Evolutionary conservation across 2,888 invertebrate genomes (phyloP).

Genomic region (Temnothorax unifasciatus): DNA sequence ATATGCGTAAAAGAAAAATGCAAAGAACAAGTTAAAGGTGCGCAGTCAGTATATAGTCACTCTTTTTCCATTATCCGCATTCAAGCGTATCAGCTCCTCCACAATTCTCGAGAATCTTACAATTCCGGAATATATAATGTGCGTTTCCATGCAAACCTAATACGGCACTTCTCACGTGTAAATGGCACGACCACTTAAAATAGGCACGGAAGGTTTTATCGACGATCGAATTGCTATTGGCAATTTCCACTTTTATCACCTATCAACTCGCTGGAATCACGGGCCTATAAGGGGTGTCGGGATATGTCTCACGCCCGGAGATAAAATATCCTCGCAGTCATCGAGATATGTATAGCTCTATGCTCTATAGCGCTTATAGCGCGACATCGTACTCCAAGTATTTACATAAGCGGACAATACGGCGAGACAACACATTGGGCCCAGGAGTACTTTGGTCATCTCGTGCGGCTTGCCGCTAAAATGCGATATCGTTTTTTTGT

Average conservation of each 20-base stretch:
- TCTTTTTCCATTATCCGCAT: not conserved
- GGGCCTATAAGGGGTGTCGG: conserved; percentile 48
- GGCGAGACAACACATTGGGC: not conserved
- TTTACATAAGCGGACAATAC: conserved; percentile 27
- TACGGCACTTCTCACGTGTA: not conserved
- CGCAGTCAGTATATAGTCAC: not conserved
- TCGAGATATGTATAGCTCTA: conserved; percentile 18
- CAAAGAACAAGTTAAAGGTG: not conserved
- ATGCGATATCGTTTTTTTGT: conserved; percentile 19
- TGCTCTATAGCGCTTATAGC: conserved; percentile 19
- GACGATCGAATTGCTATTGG: conserved; percentile 77
- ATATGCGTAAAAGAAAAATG: not conserved
- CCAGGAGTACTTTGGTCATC: not conserved
- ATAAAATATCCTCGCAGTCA: conserved; percentile 43
- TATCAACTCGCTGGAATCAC: conserved; percentile 78
- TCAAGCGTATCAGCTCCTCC: not conserved
- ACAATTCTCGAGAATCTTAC: not conserved
- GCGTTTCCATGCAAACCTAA: conserved; percentile 1
- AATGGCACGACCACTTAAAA: conserved; percentile 54
- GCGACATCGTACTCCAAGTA: conserved; percentile 35
- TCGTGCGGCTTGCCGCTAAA: not conserved
- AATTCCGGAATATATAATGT: not conserved
- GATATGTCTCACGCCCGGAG: not conserved
- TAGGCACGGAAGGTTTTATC: conserved; percentile 72
- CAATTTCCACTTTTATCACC: conserved; percentile 80